Evolutionary conservation across 2,113 vertebrate genomes (phyloP).

Genomic region (Leptosomus discolor): DNA sequence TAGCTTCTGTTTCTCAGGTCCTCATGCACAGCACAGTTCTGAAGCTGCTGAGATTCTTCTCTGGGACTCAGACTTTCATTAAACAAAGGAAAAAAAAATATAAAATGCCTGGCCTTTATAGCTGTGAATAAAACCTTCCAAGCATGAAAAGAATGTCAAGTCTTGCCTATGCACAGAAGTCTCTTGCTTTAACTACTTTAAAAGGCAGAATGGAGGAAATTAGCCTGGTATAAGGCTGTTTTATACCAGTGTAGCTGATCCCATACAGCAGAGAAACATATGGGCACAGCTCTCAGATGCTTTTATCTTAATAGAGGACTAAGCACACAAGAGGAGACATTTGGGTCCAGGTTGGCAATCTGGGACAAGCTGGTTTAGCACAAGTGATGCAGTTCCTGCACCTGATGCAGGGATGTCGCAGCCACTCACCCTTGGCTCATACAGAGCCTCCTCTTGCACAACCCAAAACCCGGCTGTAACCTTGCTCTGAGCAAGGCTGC

Average conservation of each 20-base stretch:
- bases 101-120: background rate
- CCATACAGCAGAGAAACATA: background rate
- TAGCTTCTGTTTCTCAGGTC: background rate
- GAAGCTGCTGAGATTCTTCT: background rate
- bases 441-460: background rate
- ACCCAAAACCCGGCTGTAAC: background rate
- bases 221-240: background rate
- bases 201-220: background rate
- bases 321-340: background rate
- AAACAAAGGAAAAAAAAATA: background rate
- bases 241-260: background rate
- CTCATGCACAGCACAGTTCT: background rate
- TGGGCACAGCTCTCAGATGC: background rate
- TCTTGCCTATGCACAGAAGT: background rate
- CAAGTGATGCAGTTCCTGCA: background rate
- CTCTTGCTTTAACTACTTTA: background rate
- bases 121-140: conserved; percentile 31
- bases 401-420: background rate
- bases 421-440: background rate
- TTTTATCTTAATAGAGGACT: background rate
- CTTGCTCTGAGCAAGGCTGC: background rate
- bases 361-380: background rate
- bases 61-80: background rate
- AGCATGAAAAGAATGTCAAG: conserved; percentile 22
- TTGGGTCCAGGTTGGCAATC: background rate